phyloP scores from a whole-genome alignment of 2,797 vertebrate genomes.

The Sebastes wilsoni region DNA sequence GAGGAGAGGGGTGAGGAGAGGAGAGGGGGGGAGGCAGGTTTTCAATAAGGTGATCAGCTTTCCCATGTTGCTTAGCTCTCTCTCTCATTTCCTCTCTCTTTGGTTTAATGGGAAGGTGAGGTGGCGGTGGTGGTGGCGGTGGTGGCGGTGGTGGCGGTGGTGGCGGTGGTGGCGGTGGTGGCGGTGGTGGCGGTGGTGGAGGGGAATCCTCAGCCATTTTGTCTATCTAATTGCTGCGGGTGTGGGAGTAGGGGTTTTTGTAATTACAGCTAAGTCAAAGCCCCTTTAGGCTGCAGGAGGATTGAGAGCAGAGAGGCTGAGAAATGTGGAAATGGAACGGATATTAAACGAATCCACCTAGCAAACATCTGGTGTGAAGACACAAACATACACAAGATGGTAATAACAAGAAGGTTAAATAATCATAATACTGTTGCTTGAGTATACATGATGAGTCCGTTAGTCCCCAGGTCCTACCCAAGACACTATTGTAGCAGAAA shows the following conservation, averaged over 20 bases:
- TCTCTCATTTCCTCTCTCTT: conserved; percentile 1
- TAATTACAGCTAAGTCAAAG: conserved; percentile 58
- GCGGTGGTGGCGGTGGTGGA: background rate
- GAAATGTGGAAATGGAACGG: conserved; percentile 16
- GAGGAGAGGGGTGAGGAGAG: background rate
- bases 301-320: conserved; percentile 34
- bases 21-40: conserved; percentile 20
- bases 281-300: conserved; percentile 25
- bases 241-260: conserved; percentile 30
- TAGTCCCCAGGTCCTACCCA: background rate
- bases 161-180: background rate
- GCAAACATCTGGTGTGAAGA: background rate
- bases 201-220: conserved; percentile 42
- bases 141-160: background rate
- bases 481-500: background rate
- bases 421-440: background rate
- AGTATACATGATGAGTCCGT: background rate
- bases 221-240: conserved; percentile 49
- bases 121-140: background rate
- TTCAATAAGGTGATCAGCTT: conserved; percentile 59
- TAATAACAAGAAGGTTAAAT: background rate
- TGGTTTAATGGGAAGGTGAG: conserved; percentile 36
- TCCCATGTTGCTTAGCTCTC: conserved; percentile 11
- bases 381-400: background rate
- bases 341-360: conserved; percentile 10